Evolutionary conservation across 1,140 invertebrate genomes (phyloP), one percentile per base, ranked within the genome.

Genomic region (Sinella curviseta): DNA sequence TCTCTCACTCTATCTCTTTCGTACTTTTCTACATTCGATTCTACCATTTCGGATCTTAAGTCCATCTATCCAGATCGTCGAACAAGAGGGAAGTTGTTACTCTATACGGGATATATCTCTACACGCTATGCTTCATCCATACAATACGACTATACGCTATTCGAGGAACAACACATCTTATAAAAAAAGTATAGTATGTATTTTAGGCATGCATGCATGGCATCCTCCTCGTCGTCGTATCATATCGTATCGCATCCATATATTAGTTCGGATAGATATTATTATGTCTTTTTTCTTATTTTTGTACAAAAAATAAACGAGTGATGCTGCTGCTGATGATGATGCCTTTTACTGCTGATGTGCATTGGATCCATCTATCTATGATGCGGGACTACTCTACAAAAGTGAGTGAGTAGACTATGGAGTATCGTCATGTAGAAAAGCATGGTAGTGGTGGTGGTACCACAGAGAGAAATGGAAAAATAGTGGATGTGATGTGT

Each of bases 11-110:
- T n/a, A n/a, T n/a, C n/a, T n/a, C n/a, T n/a, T n/a, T n/a, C n/a
- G n/a, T n/a, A n/a, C n/a, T n/a, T n/a, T 31, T 70, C 31, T 70
- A 8, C 65, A 31, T 70, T 30, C 26, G 65, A 70, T 70, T 30
- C 31, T 24, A 70, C 24, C n/a, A n/a, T 60, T 70, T 70, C 26
- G 28, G 26, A 31, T 70, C 65, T 70, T 70, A 31, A 70, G 65
- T 70, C 65, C 3, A 70, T 70, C 65, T 70, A n/a, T n/a, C n/a
- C n/a, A 70, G 65, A 70, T 24, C 65, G 65, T 60, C 55, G 55
- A 60, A 60, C 14, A 60, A 3, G 24, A 60, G n/a, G n/a, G n/a
- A n/a, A n/a, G n/a, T n/a, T n/a, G n/a, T n/a, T n/a, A n/a, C n/a
- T n/a, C n/a, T n/a, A n/a, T n/a, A n/a, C n/a, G n/a, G n/a, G n/a